Conservation (phyloP, 2,113 vertebrate species). For the Vulpes vulpes region DNA sequence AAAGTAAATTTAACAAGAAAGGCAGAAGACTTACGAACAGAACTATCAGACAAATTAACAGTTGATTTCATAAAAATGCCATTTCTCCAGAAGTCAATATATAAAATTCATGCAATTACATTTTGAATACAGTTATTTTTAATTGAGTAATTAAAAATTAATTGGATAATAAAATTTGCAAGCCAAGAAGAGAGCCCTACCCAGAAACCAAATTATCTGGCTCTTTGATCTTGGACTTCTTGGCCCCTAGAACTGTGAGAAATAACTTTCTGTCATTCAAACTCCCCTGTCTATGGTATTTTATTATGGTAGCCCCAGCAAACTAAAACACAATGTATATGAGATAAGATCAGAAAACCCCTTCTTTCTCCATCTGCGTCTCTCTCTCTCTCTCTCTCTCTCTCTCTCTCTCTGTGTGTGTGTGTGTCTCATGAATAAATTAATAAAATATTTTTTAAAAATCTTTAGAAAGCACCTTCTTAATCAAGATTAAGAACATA, state of each 20-base stretch:
- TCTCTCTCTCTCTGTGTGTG: too few relatives aligned
- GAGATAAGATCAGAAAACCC: background rate
- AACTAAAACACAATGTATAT: background rate
- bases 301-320: background rate
- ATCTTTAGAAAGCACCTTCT: background rate
- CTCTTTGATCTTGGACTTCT: background rate
- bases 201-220: background rate
- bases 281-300: background rate
- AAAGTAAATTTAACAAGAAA: background rate
- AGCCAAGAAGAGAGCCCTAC: background rate
- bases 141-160: background rate
- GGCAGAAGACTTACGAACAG: background rate
- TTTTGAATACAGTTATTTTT: background rate
- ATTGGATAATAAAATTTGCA: background rate
- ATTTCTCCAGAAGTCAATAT: background rate
- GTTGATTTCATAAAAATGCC: background rate
- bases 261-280: background rate
- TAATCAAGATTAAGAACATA: background rate
- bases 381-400: too few relatives aligned
- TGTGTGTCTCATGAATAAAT: too few relatives aligned
- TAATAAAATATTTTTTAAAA: too few relatives aligned
- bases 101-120: background rate
- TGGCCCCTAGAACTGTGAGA: background rate
- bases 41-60: background rate
- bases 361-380: background rate